Base-by-base conservation (phyloP, 2,797 vertebrate species). In the Corythornis leucogaster region DNA sequence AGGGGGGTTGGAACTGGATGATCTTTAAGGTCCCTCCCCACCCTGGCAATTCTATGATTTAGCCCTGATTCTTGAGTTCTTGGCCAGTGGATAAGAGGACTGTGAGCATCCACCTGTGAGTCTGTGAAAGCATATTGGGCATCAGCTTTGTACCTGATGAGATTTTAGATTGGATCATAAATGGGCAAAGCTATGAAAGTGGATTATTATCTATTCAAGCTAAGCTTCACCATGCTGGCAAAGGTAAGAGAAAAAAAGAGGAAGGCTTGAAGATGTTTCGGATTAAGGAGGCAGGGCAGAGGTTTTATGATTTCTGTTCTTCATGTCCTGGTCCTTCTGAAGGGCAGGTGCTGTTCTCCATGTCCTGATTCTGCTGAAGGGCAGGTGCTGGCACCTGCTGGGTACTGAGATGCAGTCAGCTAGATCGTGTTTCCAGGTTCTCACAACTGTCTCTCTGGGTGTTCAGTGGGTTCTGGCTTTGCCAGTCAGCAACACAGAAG, bases 231-330 rank as follows among this genome's bases (percentile, higher is more conserved):
- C 8, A 1, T 76, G 14, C 53, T 79, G 63, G 45, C 45, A 61
- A 43, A 35, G 25, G 4, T n/a, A 69, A 78, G n/a, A 55, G 25
- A 19, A 62, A 30, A 20, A 74, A 70, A 87, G 35, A 48, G 22
- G 40, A 76, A 81, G 3, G 9, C 21, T 26, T 88, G 38, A 69
- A 79, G 33, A 22, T 26, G 8, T 66, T 91, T 79, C 76, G 3
- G 15, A 33, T 63, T 67, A 16, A 67, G 24, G 25, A 83, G 42
- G 12, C 0, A 0, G 19, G 5, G 10, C 12, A 33, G 40, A 38
- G 26, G 7, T 5, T 43, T 77, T 33, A 15, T 62, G 18, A 74
- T 67, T 86, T 79, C 48, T 76, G 6, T 57, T 83, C 63, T 57
- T 75, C 30, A 9, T 11, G 0, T 40, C 2, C 22, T 46, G 54